phyloP scores from a whole-genome alignment of 2,797 vertebrate genomes.

The Alectoris magna region DNA sequence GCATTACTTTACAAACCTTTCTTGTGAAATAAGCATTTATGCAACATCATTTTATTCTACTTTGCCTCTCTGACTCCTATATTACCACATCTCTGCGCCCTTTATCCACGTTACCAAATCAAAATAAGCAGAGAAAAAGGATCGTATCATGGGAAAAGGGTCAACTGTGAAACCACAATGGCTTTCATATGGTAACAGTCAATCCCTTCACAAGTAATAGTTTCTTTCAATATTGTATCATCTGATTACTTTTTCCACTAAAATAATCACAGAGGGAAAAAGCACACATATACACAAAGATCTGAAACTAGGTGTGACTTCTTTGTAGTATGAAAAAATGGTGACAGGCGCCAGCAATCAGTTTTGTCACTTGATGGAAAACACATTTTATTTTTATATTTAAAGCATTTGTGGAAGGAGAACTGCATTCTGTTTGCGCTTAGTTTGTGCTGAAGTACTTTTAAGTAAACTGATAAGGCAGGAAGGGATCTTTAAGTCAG shows the following conservation, averaged over 20 bases:
- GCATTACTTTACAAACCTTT: neutral
- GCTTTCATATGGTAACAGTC: neutral
- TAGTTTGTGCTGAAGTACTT: constrained; percentile 27
- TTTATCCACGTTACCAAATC: neutral
- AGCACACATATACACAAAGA: neutral
- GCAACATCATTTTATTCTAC: neutral
- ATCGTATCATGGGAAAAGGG: neutral
- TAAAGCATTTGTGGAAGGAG: constrained; percentile 25
- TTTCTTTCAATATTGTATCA: neutral
- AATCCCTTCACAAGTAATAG: neutral
- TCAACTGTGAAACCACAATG: neutral
- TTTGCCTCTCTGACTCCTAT: neutral
- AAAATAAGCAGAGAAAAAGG: neutral
- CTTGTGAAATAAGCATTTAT: neutral
- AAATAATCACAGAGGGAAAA: neutral
- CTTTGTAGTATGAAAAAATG: neutral
- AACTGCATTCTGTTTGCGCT: constrained; percentile 31
- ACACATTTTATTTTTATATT: constrained; percentile 70
- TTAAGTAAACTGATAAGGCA: neutral
- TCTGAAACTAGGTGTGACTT: neutral
- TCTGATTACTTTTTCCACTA: neutral
- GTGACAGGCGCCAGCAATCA: constrained; percentile 22
- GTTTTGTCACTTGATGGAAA: constrained; percentile 40
- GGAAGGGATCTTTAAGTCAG: neutral
- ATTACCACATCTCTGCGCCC: neutral